Percentiles rank a stretch among this genome's conserved stretches.
phyloP scores from a whole-genome alignment of 2,113 vertebrate species.

The Monarcha castaneiventris region DNA sequence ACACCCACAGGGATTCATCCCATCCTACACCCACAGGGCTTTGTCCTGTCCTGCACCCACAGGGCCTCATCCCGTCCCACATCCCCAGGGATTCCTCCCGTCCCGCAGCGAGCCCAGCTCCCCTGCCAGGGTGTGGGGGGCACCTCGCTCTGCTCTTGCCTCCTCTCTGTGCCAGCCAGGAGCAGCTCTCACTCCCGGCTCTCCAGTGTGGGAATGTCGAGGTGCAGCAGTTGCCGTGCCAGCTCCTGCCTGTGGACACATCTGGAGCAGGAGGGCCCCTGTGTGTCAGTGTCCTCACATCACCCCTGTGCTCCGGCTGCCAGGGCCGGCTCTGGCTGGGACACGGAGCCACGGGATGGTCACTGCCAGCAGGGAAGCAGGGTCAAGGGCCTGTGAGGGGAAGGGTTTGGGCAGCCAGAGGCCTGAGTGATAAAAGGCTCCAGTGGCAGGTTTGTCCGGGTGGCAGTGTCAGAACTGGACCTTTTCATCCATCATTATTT shows the following conservation, averaged over 20 bases:
- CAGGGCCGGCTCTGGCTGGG: rapidly evolving
- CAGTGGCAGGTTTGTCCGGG: background rate
- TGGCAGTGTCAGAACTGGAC: rapidly evolving
- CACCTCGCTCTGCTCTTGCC: background rate
- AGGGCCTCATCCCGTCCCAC: background rate
- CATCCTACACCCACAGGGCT: rapidly evolving
- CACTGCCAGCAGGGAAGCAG: background rate
- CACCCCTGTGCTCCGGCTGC: rapidly evolving
- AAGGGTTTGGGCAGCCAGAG: background rate
- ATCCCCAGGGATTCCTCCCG: too few species aligned
- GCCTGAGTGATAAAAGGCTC: background rate
- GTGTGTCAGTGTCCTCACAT: background rate
- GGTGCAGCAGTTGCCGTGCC: background rate
- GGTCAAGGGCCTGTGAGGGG: background rate
- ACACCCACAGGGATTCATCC: background rate
- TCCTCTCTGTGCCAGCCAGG: background rate
- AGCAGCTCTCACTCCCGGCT: background rate
- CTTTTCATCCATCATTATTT: rapidly evolving
- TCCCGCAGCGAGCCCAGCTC: rapidly evolving
- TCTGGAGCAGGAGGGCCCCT: background rate
- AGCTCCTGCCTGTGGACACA: background rate
- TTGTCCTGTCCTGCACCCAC: background rate
- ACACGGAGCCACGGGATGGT: background rate
- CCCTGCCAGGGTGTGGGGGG: background rate
- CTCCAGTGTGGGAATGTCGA: rapidly evolving